Conservation (phyloP, 2,888 invertebrate species). For the Linnaemya tessellans region DNA sequence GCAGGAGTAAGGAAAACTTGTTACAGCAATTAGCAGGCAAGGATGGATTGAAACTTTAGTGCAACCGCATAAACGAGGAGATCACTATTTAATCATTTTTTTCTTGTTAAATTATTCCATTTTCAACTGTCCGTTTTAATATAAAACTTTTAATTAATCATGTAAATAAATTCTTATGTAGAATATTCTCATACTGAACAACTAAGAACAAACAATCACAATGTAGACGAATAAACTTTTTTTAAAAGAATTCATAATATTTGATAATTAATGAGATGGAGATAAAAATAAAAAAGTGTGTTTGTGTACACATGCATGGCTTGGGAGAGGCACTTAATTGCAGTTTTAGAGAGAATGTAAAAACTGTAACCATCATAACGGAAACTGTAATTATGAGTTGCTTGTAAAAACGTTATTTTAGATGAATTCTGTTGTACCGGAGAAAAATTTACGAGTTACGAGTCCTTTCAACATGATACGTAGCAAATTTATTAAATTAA, state of each 20-base stretch:
- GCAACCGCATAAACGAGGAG: neutral
- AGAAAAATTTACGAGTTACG: no score
- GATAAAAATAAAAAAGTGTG: no score
- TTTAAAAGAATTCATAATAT: neutral
- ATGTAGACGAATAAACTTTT: constrained; percentile 44
- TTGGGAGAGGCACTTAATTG: no score
- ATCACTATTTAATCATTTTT: constrained; percentile 4
- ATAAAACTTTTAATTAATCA: constrained; percentile 10
- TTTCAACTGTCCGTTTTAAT: neutral
- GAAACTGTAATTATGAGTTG: no score
- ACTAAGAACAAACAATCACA: constrained; percentile 3
- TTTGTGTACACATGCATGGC: no score
- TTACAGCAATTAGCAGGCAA: constrained; percentile 87
- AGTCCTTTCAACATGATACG: no score
- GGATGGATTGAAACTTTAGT: neutral
- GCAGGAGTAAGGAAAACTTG: constrained; percentile 95
- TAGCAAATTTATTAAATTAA: no score
- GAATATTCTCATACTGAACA: constrained; percentile 3
- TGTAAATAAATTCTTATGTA: constrained; percentile 48
- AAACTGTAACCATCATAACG: no score
- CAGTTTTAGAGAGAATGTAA: no score
- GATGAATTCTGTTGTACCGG: no score
- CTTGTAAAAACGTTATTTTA: no score
- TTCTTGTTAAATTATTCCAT: constrained; percentile 14
- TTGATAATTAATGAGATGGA: no score